Percentiles rank a stretch among this genome's conserved stretches.
These are phyloP conservation scores for Glyphotaelius pellucidus DNA, from an alignment of 2,888 invertebrate species.

Conservation along the genomic window DNA sequence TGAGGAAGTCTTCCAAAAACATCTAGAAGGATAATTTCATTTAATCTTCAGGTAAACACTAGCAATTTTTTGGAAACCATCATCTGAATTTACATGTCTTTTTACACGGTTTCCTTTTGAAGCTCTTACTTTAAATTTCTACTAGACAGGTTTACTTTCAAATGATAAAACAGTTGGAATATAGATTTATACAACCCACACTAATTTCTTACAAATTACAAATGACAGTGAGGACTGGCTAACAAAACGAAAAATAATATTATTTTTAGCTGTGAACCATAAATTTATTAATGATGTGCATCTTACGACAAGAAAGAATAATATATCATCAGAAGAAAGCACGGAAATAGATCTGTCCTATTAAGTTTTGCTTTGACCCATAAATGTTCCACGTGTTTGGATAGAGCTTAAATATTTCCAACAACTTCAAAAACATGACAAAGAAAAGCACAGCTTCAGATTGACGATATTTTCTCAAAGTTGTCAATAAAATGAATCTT, in stretches of 20 bases:
- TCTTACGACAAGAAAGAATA: slow-evolving; percentile 26
- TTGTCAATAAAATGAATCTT: neutral
- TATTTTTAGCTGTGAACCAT: slow-evolving; percentile 9
- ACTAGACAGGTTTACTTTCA: neutral
- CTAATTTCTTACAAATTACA: neutral
- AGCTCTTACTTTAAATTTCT: neutral
- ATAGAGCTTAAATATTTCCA: neutral
- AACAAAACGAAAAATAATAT: neutral
- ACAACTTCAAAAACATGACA: neutral
- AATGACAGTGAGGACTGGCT: neutral
- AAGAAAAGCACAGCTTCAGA: neutral
- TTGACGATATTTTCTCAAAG: neutral
- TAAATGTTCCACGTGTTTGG: neutral
- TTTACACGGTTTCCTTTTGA: neutral
- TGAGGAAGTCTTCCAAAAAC: neutral
- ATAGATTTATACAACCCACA: neutral
- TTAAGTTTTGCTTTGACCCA: neutral
- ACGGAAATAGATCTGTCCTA: neutral
- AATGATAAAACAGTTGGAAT: neutral
- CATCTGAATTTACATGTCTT: neutral
- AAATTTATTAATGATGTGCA: neutral
- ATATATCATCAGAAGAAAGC: slow-evolving; percentile 2
- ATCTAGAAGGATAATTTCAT: neutral
- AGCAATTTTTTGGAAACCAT: neutral
- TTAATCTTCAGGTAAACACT: neutral